Percentiles rank a stretch among this genome's conserved stretches.
phyloP scores from a whole-genome alignment of 2,113 vertebrate species.

The Chaetura pelagica region DNA sequence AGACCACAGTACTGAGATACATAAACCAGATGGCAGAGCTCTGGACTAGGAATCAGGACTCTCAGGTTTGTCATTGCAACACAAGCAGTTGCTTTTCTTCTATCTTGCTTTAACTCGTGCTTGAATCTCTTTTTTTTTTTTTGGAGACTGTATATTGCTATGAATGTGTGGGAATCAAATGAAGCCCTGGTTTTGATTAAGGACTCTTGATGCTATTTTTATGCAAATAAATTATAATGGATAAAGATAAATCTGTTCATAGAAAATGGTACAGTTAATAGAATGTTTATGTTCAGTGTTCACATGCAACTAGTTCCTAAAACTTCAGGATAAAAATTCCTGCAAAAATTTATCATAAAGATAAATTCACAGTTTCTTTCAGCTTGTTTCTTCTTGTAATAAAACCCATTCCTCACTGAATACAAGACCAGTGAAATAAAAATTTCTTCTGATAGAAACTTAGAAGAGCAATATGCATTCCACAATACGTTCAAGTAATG shows the following conservation, averaged over 20 bases:
- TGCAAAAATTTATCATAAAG: not conserved
- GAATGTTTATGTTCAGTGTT: not conserved
- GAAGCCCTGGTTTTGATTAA: not conserved
- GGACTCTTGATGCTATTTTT: not conserved
- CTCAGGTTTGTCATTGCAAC: not conserved
- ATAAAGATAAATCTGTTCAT: not conserved
- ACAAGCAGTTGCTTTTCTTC: not conserved
- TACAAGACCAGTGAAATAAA: not conserved
- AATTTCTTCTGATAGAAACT: not conserved
- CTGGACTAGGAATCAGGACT: not conserved
- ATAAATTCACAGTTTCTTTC: slow-evolving; percentile 10
- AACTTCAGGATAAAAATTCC: not conserved
- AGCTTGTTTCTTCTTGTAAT: not conserved
- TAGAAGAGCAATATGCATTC: not conserved
- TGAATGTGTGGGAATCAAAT: not conserved
- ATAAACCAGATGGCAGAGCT: not conserved
- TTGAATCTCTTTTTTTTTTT: not conserved
- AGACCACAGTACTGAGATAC: not conserved
- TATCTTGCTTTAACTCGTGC: not conserved
- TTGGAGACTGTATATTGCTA: not conserved
- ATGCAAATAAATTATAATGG: not conserved
- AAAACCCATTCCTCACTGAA: slow-evolving; percentile 10
- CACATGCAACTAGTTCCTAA: not conserved
- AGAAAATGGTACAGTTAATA: not conserved
- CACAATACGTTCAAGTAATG: not conserved